phyloP scores from a whole-genome alignment of 2,113 vertebrate genomes.

The Odontophorus gujanensis region DNA sequence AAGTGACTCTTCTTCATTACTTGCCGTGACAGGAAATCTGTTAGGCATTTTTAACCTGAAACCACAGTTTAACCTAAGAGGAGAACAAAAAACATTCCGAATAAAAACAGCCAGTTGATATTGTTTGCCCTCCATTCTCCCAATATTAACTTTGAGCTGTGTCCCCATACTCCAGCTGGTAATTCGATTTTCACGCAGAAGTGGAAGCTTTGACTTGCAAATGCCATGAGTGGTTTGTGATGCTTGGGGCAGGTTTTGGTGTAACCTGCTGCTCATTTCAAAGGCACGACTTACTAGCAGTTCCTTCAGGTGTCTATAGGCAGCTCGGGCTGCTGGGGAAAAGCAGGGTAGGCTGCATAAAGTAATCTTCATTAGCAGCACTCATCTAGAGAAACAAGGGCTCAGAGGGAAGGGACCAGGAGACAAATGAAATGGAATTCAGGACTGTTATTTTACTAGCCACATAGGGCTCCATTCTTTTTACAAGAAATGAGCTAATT shows the following conservation, averaged over 20 bases:
- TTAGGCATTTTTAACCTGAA: not conserved
- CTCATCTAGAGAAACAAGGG: not conserved
- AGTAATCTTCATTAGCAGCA: conserved; percentile 24
- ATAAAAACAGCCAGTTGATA: not conserved
- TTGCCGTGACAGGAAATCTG: not conserved
- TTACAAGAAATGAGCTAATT: conserved; percentile 30
- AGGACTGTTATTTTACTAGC: not conserved
- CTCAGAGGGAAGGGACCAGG: not conserved
- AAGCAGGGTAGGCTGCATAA: not conserved
- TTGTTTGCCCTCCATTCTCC: not conserved
- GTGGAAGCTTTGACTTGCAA: conserved; percentile 7
- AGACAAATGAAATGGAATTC: not conserved
- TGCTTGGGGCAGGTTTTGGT: not conserved
- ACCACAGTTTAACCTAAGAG: not conserved
- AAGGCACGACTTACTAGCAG: not conserved
- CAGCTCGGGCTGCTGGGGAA: conserved; percentile 8
- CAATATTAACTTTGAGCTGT: conserved; percentile 6
- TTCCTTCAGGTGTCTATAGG: not conserved
- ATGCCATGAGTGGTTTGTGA: not conserved
- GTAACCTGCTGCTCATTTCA: conserved; percentile 29
- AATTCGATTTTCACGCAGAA: conserved; percentile 2
- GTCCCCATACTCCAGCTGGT: conserved; percentile 25
- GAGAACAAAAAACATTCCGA: not conserved
- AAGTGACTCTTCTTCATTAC: not conserved
- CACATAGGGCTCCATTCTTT: not conserved